Conservation (phyloP, 1,140 invertebrate genomes). For the Mactra quadrangularis region DNA sequence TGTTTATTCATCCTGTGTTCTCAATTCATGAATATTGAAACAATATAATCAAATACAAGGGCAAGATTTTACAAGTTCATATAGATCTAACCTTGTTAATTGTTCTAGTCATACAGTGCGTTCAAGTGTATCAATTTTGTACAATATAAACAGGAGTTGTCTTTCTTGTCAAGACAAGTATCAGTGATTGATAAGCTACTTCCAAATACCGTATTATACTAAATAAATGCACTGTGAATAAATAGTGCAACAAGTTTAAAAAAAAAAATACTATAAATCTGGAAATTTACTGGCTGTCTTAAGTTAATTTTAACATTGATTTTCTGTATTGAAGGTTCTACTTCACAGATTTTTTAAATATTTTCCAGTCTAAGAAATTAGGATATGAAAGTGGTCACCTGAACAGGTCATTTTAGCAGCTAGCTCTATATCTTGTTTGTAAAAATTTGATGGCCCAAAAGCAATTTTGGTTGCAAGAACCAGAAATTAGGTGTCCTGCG, state of each 20-base stretch:
- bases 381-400: too few relatives aligned
- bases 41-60: constrained; percentile 10
- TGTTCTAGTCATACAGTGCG: background rate
- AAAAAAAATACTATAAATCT: background rate
- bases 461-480: too few relatives aligned
- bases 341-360: too few relatives aligned
- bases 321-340: too few relatives aligned
- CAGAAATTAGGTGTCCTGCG: too few relatives aligned
- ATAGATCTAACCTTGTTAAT: constrained; percentile 21
- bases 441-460: too few relatives aligned
- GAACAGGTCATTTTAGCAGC: too few relatives aligned
- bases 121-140: constrained; percentile 27
- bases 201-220: constrained; percentile 25
- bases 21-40: background rate
- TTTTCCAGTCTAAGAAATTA: too few relatives aligned
- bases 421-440: too few relatives aligned
- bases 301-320: too few relatives aligned
- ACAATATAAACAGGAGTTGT: constrained; percentile 17
- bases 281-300: too few relatives aligned
- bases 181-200: constrained; percentile 20
- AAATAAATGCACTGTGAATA: background rate
- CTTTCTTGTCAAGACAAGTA: constrained; percentile 37
- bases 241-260: background rate
- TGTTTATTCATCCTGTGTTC: constrained; percentile 36
- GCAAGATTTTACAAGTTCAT: constrained; percentile 27